Evolutionary conservation across 2,888 invertebrate genomes (phyloP).

Genomic region (Himalopsyche anomala): DNA sequence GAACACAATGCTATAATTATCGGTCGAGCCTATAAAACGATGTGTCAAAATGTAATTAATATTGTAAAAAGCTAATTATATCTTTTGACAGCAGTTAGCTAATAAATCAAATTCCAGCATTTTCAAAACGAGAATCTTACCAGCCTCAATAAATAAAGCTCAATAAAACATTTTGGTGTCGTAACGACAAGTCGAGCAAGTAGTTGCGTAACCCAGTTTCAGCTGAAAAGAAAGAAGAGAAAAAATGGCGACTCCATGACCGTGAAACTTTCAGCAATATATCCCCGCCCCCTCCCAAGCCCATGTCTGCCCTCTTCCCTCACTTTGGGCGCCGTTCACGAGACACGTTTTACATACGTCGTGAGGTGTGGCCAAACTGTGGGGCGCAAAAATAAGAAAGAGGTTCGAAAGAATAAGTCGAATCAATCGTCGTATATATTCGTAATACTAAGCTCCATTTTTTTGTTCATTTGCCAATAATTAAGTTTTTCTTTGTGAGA

Average conservation of each 20-base stretch:
- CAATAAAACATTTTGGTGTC: constrained; percentile 13
- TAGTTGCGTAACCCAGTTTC: constrained; percentile 34
- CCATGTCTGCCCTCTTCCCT: background rate
- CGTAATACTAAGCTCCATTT: too few species aligned
- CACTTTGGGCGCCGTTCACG: background rate
- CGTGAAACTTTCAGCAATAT: constrained; percentile 34
- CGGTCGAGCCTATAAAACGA: too few species aligned
- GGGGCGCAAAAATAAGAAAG: background rate
- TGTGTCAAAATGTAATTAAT: too few species aligned
- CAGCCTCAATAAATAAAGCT: background rate
- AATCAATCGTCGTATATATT: too few species aligned
- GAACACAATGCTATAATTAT: too few species aligned
- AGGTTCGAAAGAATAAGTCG: too few species aligned
- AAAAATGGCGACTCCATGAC: constrained; percentile 30
- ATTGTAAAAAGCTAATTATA: too few species aligned
- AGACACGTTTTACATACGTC: constrained; percentile 34
- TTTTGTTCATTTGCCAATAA: too few species aligned
- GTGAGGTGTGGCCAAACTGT: constrained; percentile 26
- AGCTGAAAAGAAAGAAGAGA: constrained; percentile 34
- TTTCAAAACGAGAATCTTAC: too few species aligned
- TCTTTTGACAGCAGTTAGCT: too few species aligned
- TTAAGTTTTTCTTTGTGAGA: too few species aligned
- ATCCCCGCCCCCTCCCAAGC: constrained; percentile 17
- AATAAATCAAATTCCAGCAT: too few species aligned
- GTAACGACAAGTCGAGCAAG: constrained; percentile 10